Conservation (phyloP, 2,113 vertebrate genomes). For the Ammodramus savannarum region DNA sequence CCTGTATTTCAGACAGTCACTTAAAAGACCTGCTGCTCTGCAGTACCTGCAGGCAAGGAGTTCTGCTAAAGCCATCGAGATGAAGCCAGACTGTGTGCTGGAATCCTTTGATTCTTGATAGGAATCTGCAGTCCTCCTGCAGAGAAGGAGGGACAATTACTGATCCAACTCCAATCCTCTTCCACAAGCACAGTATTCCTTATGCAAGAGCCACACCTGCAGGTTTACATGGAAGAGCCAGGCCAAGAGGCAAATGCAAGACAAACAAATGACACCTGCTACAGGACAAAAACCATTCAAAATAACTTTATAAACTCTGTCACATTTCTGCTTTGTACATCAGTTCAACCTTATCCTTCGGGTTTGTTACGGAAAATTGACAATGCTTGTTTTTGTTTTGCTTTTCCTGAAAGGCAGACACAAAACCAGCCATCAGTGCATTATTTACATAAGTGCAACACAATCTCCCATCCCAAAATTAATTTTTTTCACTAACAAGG, state of each 20-base stretch:
- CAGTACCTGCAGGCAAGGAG: fast-evolving
- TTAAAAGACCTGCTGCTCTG: background rate
- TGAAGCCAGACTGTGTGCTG: background rate
- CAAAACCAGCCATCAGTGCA: slow-evolving; percentile 46
- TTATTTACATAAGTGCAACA: slow-evolving; percentile 66
- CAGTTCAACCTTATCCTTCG: background rate
- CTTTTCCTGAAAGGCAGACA: slow-evolving; percentile 44
- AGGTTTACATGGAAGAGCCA: background rate
- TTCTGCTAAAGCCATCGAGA: background rate
- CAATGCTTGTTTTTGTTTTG: background rate
- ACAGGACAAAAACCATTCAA: slow-evolving; percentile 60
- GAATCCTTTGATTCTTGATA: background rate
- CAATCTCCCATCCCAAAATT: background rate
- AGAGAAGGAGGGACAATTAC: background rate
- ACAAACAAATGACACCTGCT: slow-evolving; percentile 44
- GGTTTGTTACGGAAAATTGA: background rate
- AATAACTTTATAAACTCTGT: slow-evolving; percentile 75
- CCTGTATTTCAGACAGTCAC: background rate
- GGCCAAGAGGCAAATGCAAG: background rate
- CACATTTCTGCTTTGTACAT: slow-evolving; percentile 69
- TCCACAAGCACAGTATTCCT: background rate
- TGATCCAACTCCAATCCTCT: background rate
- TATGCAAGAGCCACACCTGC: fast-evolving
- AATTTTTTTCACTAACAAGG: background rate
- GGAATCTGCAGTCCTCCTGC: background rate